Base-by-base conservation (phyloP, 37 sponge, comb jelly and placozoan species). In the Aplysina aerophoba region DNA sequence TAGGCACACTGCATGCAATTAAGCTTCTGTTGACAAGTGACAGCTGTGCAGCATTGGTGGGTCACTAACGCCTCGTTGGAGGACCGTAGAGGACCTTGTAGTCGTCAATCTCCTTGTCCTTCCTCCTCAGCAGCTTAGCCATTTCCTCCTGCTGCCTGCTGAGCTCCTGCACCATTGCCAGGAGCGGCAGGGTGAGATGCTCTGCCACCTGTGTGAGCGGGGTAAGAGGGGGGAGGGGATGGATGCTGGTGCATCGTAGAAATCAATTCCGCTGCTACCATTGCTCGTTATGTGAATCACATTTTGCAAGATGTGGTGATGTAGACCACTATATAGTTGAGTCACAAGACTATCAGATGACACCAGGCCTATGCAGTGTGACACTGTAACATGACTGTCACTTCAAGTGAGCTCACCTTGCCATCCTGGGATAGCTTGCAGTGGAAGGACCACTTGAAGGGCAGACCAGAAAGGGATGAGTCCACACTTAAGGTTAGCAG, bases 41-140 rank as follows among this genome's bases (percentile, higher is more conserved):
- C 50, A 8, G 50, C 8, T 44, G 8, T 44, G 50, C 3, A 11
- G 50, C 50, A 8, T 44, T 44, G 50, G 50, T 8, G 0, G 4
- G 36, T 35, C 44, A 82, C 66, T 24, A 62, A 82, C 83, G 34
- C 63, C 83, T 61, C 5, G 41, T 38, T 6, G 83, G 83, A 61
- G 83, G 83, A 4, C 83, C 83, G 62, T 82, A 82, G 66, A 5
- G 38, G 19, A 83, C 85, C 37, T 83, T 85, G 74, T 86, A 91
- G 80, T 95, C 93, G 15, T 85, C 84, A 27, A 95, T 92, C 65
- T 95, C 95, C 60, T 80, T 89, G 84, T 95, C 95, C 81, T 92
- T 95, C 44, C 30, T 84, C 24, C 17, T 38, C 22, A 95, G 65
- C 0, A 90, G n/a, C 27, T 89, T 39, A 17, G 57, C 55, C 35